Evolutionary conservation across 2,888 invertebrate species (phyloP), one percentile per base, ranked within the genome.

Genomic region (Glaucopsyche alexis): DNA sequence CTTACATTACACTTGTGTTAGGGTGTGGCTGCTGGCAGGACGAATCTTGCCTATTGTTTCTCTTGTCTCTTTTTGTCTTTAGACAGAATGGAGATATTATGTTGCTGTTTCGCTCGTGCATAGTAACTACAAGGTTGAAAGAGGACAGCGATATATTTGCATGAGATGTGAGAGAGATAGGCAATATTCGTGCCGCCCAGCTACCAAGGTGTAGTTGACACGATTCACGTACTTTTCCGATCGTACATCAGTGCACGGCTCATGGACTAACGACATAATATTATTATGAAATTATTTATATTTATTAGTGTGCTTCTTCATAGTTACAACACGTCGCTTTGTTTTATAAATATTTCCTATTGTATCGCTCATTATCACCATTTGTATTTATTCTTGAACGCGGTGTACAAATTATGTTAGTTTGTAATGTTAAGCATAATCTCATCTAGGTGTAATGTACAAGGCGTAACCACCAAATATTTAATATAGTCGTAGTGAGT

Each of bases 381-480:
- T 71, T 55, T 76, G 45, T 74, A 71, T 67, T 74, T 72, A 73
- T 74, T 73, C 72, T 16, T 55, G 29, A 60, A 69, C 71, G 72
- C 72, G 74, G 74, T 76, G 76, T 75, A 76, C 72, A 75, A 75
- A 75, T 60, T 60, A 71, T 75, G 72, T 71, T 73, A 60, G 50
- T 73, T 75, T 79, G 60, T 74, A 72, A 69, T 79, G 78, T 75
- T 81, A 83, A 81, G 82, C 82, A 83, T 87, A 88, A 89, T 90
- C 89, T 91, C 89, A 88, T 88, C 81, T 90, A 90, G 85, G 81
- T 81, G 82, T 85, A 88, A 88, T 89, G 91, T 91, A 91, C 91
- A 91, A 92, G 84, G 76, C 81, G 76, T 91, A 90, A 91, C 91
- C 92, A 92, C 92, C 92, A 91, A 91, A 91, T 89, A 88, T 86